These are phyloP conservation scores for Eugnorisma glareosa DNA, from an alignment of 2,888 invertebrate genomes.

Conservation along the genomic window DNA sequence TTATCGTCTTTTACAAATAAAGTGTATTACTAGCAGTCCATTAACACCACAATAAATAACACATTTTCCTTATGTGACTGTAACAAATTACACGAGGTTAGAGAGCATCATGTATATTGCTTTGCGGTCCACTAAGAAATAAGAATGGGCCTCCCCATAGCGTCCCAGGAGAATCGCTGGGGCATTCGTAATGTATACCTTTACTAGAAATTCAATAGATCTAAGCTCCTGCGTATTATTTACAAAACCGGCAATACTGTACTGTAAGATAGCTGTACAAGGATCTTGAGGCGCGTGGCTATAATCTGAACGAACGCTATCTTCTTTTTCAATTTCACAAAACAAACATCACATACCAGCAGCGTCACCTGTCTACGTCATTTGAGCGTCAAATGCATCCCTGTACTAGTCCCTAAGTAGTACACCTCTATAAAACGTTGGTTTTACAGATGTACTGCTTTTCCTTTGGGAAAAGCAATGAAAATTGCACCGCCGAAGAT, in stretches of 20 bases:
- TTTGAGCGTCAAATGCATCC: too few relatives aligned
- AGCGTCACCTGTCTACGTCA: background rate
- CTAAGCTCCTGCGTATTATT: conserved; percentile 23
- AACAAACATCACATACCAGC: background rate
- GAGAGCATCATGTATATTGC: conserved; percentile 52
- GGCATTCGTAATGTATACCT: conserved; percentile 49
- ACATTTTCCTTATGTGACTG: conserved; percentile 50
- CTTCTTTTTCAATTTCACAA: background rate
- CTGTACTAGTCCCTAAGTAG: too few relatives aligned
- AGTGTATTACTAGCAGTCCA: conserved; percentile 49
- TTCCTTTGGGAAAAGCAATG: background rate
- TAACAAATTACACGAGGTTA: conserved; percentile 55
- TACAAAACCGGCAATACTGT: background rate
- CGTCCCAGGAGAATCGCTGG: conserved; percentile 44
- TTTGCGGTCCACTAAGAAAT: conserved; percentile 54
- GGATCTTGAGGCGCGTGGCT: background rate
- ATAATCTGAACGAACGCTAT: background rate
- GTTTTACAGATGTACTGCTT: too few relatives aligned
- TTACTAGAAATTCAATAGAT: conserved; percentile 42
- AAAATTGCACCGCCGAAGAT: background rate
- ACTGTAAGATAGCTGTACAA: background rate
- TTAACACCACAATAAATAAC: conserved; percentile 54
- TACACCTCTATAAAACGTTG: conserved; percentile 4
- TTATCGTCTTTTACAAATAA: conserved; percentile 34
- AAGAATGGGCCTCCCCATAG: conserved; percentile 49